Evolutionary conservation across 2,113 vertebrate species (phyloP).

Genomic region (Sinocyclocheilus grahami): DNA sequence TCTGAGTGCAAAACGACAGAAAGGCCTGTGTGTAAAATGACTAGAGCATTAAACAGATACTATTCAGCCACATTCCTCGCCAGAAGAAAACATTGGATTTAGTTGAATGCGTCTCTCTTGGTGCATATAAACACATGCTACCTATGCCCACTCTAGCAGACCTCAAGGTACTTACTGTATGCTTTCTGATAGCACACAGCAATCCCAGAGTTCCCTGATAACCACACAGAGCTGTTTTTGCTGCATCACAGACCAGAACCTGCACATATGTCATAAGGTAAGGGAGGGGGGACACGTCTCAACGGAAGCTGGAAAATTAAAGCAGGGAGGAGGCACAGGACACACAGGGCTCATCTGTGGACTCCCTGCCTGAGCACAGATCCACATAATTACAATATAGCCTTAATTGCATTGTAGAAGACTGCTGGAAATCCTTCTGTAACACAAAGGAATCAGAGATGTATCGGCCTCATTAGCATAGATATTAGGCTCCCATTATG

Average conservation of each 20-base stretch:
- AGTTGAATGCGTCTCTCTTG: background rate
- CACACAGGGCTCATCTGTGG: constrained; percentile 42
- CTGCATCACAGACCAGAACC: constrained; percentile 25
- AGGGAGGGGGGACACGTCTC: constrained; percentile 27
- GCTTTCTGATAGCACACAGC: constrained; percentile 42
- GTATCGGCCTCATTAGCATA: constrained; percentile 69
- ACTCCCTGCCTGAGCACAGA: constrained; percentile 48
- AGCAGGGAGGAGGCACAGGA: constrained; percentile 4
- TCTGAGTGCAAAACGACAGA: constrained; percentile 56
- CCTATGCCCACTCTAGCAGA: background rate
- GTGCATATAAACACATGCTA: constrained; percentile 7
- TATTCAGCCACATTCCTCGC: background rate
- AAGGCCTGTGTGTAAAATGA: background rate
- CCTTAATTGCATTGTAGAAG: constrained; percentile 68
- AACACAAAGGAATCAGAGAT: constrained; percentile 77
- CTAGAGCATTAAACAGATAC: constrained; percentile 2
- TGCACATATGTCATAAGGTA: background rate
- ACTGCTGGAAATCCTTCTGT: constrained; percentile 65
- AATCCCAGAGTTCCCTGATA: constrained; percentile 59
- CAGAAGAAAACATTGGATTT: background rate
- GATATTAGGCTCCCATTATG: constrained; percentile 66
- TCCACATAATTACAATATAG: constrained; percentile 65
- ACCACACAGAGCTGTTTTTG: constrained; percentile 57
- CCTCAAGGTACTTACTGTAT: constrained; percentile 15
- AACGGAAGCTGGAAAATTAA: constrained; percentile 22